Conservation (phyloP, 2,113 vertebrate species). For the Lophius piscatorius region DNA sequence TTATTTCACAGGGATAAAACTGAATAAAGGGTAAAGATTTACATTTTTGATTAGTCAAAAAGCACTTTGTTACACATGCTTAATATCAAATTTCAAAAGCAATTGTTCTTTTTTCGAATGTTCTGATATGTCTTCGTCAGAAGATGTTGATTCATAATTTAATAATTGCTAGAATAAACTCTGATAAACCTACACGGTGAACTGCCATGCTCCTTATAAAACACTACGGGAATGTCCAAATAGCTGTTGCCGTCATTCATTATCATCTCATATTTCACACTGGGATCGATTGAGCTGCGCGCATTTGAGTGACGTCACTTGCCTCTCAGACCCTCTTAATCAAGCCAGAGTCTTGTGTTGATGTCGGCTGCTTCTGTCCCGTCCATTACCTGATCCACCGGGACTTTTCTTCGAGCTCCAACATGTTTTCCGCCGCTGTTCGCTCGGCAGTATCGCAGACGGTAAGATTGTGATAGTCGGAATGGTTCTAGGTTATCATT, state of each 20-base stretch:
- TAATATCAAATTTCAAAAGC: not conserved
- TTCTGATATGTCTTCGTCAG: not conserved
- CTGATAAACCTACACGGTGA: not conserved
- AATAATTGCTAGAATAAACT: not conserved
- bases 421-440: constrained; percentile 74
- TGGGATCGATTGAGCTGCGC: constrained; percentile 62
- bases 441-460: constrained; percentile 74
- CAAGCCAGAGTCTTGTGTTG: constrained; percentile 50
- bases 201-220: no score
- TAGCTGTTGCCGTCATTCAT: no score
- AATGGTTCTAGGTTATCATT: not conserved
- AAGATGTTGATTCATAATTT: not conserved
- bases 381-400: constrained; percentile 30
- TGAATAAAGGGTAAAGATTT: no score
- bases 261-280: constrained; percentile 31
- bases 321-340: constrained; percentile 61
- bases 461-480: constrained; percentile 54
- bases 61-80: not conserved
- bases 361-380: constrained; percentile 43
- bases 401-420: constrained; percentile 41
- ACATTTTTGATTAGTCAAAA: not conserved
- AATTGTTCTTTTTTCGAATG: no score
- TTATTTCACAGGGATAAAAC: no score
- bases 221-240: no score
- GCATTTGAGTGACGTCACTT: not conserved